Percentiles rank a stretch among this genome's conserved stretches.
Evolutionary conservation across 2,888 invertebrate species (phyloP).

Genomic region (Lochmaea crataegi): DNA sequence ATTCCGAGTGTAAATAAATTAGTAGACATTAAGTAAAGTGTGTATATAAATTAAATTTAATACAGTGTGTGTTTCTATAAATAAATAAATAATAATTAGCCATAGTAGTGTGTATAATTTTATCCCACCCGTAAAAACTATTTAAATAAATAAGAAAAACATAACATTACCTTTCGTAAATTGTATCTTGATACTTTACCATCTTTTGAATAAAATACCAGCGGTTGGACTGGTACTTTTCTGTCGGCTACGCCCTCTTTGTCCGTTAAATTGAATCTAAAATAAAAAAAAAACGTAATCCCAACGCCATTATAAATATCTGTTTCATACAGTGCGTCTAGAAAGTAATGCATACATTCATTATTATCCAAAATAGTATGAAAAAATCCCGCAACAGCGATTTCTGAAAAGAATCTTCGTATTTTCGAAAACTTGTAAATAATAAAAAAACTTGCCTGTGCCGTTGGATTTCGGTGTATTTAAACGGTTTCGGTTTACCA

Average conservation of each 20-base stretch:
- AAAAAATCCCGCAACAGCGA: too few species aligned
- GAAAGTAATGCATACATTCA: too few species aligned
- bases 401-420: too few species aligned
- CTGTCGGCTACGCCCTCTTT: conserved; percentile 91
- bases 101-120: too few species aligned
- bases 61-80: too few species aligned
- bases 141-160: too few species aligned
- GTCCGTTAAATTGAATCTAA: conserved; percentile 82
- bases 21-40: too few species aligned
- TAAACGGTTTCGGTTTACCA: conserved; percentile 93
- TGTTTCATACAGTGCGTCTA: neutral
- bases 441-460: conserved; percentile 69
- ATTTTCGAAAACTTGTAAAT: conserved; percentile 10
- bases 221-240: conserved; percentile 94
- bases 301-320: neutral
- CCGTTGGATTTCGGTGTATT: conserved; percentile 96
- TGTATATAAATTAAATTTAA: too few species aligned
- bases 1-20: too few species aligned
- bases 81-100: too few species aligned
- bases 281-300: conserved; percentile 41
- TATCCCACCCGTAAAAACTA: too few species aligned
- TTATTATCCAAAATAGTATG: too few species aligned
- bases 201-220: conserved; percentile 91
- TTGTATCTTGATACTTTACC: conserved; percentile 92
- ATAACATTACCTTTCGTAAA: conserved; percentile 92